These are phyloP conservation scores for Zaprionus inermis DNA, from an alignment of 1,140 invertebrate species.

Conservation along the genomic window DNA sequence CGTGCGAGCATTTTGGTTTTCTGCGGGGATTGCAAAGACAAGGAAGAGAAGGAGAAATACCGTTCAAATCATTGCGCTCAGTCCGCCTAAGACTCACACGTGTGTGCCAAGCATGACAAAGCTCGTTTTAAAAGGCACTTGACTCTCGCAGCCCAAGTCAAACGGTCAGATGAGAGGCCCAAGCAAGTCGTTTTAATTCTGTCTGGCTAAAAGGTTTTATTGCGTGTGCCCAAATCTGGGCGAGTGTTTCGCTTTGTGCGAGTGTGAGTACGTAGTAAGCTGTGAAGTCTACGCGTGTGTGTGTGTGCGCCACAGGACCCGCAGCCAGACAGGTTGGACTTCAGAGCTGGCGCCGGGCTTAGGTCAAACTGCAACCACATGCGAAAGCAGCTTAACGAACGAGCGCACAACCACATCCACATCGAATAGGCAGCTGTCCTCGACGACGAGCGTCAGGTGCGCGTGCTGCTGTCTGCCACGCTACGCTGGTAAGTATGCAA, in stretches of 20 bases:
- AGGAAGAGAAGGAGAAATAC: conserved; percentile 1
- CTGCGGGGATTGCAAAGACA: not conserved
- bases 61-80: conserved; percentile 28
- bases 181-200: conserved; percentile 63
- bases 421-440: conserved; percentile 14
- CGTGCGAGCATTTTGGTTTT: conserved; percentile 25
- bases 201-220: conserved; percentile 61
- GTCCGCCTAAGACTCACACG: conserved; percentile 2
- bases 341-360: conserved; percentile 10
- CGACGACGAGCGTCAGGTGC: conserved; percentile 9
- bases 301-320: conserved; percentile 28
- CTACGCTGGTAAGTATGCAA: conserved; percentile 40
- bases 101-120: conserved; percentile 48
- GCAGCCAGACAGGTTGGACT: conserved; percentile 18
- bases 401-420: conserved; percentile 7
- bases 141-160: conserved; percentile 50
- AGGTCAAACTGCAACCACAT: conserved; percentile 32
- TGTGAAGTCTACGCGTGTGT: too few species aligned
- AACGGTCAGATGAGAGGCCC: conserved; percentile 45
- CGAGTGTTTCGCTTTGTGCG: not conserved
- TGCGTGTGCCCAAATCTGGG: conserved; percentile 8
- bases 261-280: not conserved
- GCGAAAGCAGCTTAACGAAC: conserved; percentile 42
- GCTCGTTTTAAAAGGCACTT: conserved; percentile 28
- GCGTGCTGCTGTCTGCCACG: conserved; percentile 16